Evolutionary conservation across 1,140 invertebrate species (phyloP).

Genomic region (Cydia fagiglandana): DNA sequence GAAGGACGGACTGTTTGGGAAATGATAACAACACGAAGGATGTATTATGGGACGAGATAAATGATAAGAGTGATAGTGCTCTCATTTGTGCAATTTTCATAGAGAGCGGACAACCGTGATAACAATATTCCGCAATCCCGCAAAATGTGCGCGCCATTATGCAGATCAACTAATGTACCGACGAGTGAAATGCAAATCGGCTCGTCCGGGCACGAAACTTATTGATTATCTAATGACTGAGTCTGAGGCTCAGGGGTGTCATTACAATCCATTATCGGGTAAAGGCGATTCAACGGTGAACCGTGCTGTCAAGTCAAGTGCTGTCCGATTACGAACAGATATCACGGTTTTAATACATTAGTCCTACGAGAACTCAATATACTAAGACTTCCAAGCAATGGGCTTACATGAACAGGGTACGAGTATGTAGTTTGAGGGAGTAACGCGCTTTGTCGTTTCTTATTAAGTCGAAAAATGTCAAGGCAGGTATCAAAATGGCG

Average conservation of each 20-base stretch:
- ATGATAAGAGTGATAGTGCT: background rate
- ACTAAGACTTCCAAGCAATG: no score
- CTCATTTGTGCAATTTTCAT: background rate
- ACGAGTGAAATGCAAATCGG: conserved; percentile 13
- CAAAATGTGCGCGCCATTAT: conserved; percentile 2
- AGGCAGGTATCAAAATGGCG: no score
- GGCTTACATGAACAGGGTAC: no score
- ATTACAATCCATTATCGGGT: background rate
- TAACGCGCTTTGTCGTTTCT: no score
- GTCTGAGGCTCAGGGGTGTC: background rate
- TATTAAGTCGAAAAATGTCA: no score
- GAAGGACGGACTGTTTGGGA: no score
- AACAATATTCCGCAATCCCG: conserved; percentile 13
- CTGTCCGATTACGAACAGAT: no score
- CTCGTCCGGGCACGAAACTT: background rate
- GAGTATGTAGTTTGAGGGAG: no score
- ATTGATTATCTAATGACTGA: conserved; percentile 1
- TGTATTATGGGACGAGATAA: background rate
- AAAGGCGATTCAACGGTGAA: background rate
- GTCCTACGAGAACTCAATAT: no score
- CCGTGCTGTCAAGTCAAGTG: no score
- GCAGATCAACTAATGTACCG: conserved; percentile 9
- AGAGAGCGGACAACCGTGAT: background rate
- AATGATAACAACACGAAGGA: no score
- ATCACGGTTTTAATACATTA: no score